Conservation (phyloP, 2,888 invertebrate species). For the Cheilosia vulpina region DNA sequence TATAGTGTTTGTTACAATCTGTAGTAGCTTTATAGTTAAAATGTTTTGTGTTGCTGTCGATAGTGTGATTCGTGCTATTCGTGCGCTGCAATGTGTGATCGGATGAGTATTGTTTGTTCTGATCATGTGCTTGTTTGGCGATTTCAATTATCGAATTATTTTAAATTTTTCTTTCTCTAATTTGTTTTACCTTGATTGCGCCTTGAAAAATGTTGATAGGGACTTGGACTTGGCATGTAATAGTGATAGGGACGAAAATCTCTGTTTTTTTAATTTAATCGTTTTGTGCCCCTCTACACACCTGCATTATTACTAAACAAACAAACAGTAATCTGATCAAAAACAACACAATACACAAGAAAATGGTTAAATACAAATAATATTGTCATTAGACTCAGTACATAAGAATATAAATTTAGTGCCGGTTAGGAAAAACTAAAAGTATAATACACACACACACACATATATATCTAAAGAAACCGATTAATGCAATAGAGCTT, state of each 20-base stretch:
- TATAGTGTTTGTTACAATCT: constrained; percentile 44
- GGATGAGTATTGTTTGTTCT: constrained; percentile 14
- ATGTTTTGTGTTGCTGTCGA: constrained; percentile 47
- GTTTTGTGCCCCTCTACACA: background rate
- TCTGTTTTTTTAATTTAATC: constrained; percentile 38
- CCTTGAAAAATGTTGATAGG: constrained; percentile 2
- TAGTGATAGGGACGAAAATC: constrained; percentile 13
- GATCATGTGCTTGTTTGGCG: constrained; percentile 32
- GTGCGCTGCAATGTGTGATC: constrained; percentile 26
- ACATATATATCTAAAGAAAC: background rate
- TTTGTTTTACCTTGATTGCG: constrained; percentile 18
- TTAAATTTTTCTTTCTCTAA: background rate
- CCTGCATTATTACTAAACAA: constrained; percentile 8
- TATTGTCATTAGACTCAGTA: constrained; percentile 38
- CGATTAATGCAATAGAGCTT: constrained; percentile 45
- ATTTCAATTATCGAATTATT: constrained; percentile 53
- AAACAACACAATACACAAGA: constrained; percentile 11
- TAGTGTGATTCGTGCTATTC: constrained; percentile 24
- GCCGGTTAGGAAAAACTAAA: constrained; percentile 54
- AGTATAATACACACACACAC: constrained; percentile 30
- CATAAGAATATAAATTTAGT: constrained; percentile 55
- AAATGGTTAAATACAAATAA: constrained; percentile 37
- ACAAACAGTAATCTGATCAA: constrained; percentile 36
- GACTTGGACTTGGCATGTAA: constrained; percentile 1
- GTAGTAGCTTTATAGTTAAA: constrained; percentile 38